Conservation (phyloP, 2,888 invertebrate species). For the Ditula angustiorana region DNA sequence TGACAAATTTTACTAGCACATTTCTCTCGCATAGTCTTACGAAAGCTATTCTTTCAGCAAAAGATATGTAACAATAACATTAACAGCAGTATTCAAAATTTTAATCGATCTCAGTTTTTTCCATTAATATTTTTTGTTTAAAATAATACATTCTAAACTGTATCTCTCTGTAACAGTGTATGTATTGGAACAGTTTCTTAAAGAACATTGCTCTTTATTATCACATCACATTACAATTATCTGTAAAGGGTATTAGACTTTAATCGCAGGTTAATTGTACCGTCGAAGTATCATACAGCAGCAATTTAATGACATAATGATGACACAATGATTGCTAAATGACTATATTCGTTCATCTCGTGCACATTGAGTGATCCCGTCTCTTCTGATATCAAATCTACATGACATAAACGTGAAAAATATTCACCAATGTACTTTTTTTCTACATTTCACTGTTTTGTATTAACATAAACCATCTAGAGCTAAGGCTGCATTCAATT, state of each 20-base stretch:
- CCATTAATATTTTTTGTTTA: neutral
- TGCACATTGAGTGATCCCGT: neutral
- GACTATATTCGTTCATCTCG: neutral
- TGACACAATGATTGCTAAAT: neutral
- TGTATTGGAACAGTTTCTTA: neutral
- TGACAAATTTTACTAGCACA: neutral
- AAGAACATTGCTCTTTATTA: neutral
- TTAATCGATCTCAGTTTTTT: no score
- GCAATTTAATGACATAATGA: slow-evolving; percentile 1
- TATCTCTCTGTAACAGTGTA: no score
- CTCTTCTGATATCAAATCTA: no score
- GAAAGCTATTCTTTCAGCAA: no score
- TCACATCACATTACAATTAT: neutral
- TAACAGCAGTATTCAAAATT: no score
- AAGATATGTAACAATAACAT: neutral
- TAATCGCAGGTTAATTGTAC: slow-evolving; percentile 2
- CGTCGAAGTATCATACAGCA: neutral
- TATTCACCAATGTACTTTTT: neutral
- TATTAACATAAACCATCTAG: no score
- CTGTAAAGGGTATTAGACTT: slow-evolving; percentile 4
- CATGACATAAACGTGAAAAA: no score
- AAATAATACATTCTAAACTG: neutral
- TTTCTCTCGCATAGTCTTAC: neutral
- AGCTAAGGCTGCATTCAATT: no score
- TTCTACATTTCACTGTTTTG: no score